Base-by-base conservation (phyloP, 2,888 invertebrate genomes). In the Drosophila parthenogenetica region DNA sequence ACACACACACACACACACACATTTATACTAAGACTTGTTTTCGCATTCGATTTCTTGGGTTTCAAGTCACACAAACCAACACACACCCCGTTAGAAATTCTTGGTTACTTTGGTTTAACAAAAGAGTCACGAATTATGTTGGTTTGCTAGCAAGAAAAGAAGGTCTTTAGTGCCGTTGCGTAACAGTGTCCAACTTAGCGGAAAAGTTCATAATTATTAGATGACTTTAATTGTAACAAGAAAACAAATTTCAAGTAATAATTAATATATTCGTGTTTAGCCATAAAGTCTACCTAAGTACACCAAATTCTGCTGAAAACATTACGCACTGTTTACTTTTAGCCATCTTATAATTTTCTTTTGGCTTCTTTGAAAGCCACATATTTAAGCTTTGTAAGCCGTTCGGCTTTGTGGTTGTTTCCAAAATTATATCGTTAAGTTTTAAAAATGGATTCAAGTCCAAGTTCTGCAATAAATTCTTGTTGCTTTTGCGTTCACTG, bases 11-110 rank as follows among this genome's bases (percentile, higher is more conserved):
- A 39, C 45, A 19, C 49, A 46, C n/a, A 46, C 37, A 57, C 16
- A 46, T 25, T 17, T n/a, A 2, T 14, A 50, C 16, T 16, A n/a
- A 17, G 10, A n/a, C 17, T 29, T 42, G 40, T 60, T 14, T 11
- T 35, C 19, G 35, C 35, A 40, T 73, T 67, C 71, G 60, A 66
- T 73, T 71, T 60, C 73, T 66, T 50, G 40, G 50, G 49, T 65
- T 59, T 54, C 59, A 43, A 16, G 40, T 40, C 45, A 48, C 35
- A 37, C 40, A 16, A 32, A 53, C 39, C 32, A 11, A 29, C 39
- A 17, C 14, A 37, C 40, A 11, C 13, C 16, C 32, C 17, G 5
- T 5, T 35, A 14, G 45, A 45, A 54, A 32, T 46, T 42, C 16
- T 46, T 51, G 59, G 46, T 46, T 57, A 42, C 40, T 45, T 22